Conservation (phyloP, 2,797 vertebrate genomes). For the Aphelocoma californica region DNA sequence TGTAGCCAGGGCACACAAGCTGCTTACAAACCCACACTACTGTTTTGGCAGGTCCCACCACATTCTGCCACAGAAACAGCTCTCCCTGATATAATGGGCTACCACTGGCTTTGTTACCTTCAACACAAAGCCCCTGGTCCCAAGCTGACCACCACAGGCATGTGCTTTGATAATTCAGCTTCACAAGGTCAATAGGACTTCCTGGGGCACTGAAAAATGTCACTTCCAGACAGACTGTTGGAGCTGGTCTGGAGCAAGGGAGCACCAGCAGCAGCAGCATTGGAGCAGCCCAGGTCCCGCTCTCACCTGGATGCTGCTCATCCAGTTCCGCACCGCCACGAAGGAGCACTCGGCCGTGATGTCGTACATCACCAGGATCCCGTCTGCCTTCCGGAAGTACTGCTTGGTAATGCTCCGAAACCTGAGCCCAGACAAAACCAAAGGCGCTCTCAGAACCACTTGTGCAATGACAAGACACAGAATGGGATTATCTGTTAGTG, state of each 20-base stretch:
- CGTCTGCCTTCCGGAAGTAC: conserved; percentile 83
- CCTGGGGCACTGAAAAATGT: accelerated
- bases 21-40: background rate
- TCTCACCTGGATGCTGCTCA: conserved; percentile 81
- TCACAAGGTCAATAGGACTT: background rate
- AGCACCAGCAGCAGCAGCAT: background rate
- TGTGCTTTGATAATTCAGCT: background rate
- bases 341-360: conserved; percentile 75
- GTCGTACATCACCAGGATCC: conserved; percentile 84
- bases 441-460: background rate
- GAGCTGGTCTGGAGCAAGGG: background rate
- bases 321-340: conserved; percentile 77
- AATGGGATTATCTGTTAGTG: background rate
- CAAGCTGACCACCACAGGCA: background rate
- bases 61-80: background rate
- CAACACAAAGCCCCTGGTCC: background rate
- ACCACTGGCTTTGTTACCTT: background rate
- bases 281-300: accelerated
- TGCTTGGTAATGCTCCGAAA: conserved; percentile 85
- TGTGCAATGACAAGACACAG: background rate
- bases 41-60: background rate
- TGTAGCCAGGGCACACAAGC: background rate
- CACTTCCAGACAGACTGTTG: accelerated
- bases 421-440: conserved; percentile 60
- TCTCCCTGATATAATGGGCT: background rate